Base-by-base conservation (phyloP, 2,797 vertebrate species). In the Diceros bicornis region DNA sequence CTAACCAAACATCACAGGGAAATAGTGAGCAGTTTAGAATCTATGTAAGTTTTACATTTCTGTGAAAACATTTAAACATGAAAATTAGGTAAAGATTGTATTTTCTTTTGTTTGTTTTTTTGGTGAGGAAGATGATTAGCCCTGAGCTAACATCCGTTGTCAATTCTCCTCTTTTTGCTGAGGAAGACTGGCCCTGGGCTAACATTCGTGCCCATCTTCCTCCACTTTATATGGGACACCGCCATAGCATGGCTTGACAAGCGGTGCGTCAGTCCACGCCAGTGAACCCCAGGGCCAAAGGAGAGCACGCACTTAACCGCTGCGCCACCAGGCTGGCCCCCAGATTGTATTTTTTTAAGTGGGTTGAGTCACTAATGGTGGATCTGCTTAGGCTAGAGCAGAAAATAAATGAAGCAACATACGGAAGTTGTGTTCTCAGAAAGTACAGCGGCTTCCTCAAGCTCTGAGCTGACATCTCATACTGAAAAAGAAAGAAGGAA, bases 401-500 rank as follows among this genome's bases (percentile, higher is more conserved):
- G 47, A 93, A 82, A 94, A 96, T 94, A 96, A 97, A 97, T 86
- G 92, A 97, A 89, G 69, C 17, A 91, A 95, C 78, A 21, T 41
- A 79, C 27, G 93, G 79, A 97, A 94, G 83, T 34, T 96, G 44
- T 61, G 5, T 95, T 98, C 96, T 97, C 83, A 94, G 93, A 97
- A 94, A 72, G 37, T 34, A 89, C 64, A 72, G 3, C 10, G 8
- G 12, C 81, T 97, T 96, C 91, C 87, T 85, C 18, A 94, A 91
- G 97, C 98, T 98, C 94, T 61, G 93, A 97, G 86, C 75, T 95
- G 96, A 59, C 34, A 85, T 47, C 96, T 74, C 95, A 95, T 62
- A 57, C 61, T 93, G 69, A 90, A n/a, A 96, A 62, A 84, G 68
- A 94, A 98, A 98, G 97, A 97, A n/a, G 71, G 79, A 96, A 84